Evolutionary conservation across 2,797 vertebrate species (phyloP), one percentile per base, ranked within the genome.

Genomic region (Melanotaenia maccullochi): DNA sequence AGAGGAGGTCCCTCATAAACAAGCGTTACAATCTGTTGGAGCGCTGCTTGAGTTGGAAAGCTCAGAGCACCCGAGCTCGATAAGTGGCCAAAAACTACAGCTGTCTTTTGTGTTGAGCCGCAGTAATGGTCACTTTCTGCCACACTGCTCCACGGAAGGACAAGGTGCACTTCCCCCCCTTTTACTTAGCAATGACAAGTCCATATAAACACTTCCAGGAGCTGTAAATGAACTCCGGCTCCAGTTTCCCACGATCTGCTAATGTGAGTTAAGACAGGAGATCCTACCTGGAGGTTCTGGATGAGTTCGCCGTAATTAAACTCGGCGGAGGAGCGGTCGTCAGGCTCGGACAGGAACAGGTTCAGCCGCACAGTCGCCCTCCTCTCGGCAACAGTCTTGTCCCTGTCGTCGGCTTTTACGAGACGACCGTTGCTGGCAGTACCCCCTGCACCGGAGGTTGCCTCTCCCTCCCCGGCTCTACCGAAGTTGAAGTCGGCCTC

Each of bases 221-320:
- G 80, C 72, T 2, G 76, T 56, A 76, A 83, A 89, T 79, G 0
- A 86, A 85, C 78, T 89, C 83, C 76, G 42, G 60, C 67, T 28
- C 18, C 63, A 62, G 65, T 71, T 66, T 30, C 72, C 1, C 5
- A 64, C 76, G 77, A 82, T 80, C 82, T 73, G 59, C 49, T 47
- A 22, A 38, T 9, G 63, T 54, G 62, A 18, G 56, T 47, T 5
- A 47, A 64, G 52, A 65, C 44, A 3, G 25, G 40, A 20, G 28
- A 12, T 68, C 83, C 57, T 52, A 91, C 92, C 93, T 94, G 90
- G 51, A 90, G 80, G 81, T 90, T 95, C 76, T 96, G 93, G 82
- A 98, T 80, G 88, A 99, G 95, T 92, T 98, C 96, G 12, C 94
- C 95, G 92, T 99, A 99, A 90, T 96, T 98, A 88, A 97, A 98